Base-by-base conservation (phyloP, 2,113 vertebrate species). In the Erythrolamprus reginae region DNA sequence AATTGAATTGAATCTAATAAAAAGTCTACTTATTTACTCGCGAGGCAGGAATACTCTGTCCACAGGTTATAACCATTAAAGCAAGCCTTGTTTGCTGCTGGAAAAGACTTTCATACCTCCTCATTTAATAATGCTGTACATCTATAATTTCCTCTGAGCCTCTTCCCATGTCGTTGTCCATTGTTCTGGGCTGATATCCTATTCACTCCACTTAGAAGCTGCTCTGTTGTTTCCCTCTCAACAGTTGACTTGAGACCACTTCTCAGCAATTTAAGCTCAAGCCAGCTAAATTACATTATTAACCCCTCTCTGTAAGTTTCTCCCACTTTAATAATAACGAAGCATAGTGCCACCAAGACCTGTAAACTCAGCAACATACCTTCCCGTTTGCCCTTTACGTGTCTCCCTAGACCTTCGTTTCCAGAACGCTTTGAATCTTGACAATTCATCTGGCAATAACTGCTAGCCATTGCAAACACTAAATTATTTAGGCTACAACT, bases 381-480 rank as follows among this genome's bases (percentile, higher is more conserved):
- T 48, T 33, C 86, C 88, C 77, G 86, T 88, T 61, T 88, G 52
- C 45, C 86, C n/a, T 88, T 51, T n/a, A 0, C 15, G 6, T 51
- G 45, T 61, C 70, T 52, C 86, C 28, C 70, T 47, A 84, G 86
- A 83, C 86, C 45, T 84, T 91, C 90, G 61, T 83, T 88, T 88
- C 28, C 45, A 58, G 70, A 45, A 24, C 84, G 52, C 5, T 82
- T 58, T 61, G 90, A 61, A 61, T 84, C 90, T 61, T 88, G 90
- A 84, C 70, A 84, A 88, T 84, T 91, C 70, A 61, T 83, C 90
- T 91, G 45, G 70, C 86, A 91, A 91, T 83, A 61, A 91, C 77
- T 33, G 53, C 53, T 51, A 42, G 77, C 88, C 52, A 42, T 38
- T 88, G 53, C 58, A 77, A 88, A 9, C 82, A 77, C 86, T 83